These are phyloP conservation scores for Hirtodrosophila confusa DNA, from an alignment of 2,888 invertebrate genomes.

Conservation along the genomic window DNA sequence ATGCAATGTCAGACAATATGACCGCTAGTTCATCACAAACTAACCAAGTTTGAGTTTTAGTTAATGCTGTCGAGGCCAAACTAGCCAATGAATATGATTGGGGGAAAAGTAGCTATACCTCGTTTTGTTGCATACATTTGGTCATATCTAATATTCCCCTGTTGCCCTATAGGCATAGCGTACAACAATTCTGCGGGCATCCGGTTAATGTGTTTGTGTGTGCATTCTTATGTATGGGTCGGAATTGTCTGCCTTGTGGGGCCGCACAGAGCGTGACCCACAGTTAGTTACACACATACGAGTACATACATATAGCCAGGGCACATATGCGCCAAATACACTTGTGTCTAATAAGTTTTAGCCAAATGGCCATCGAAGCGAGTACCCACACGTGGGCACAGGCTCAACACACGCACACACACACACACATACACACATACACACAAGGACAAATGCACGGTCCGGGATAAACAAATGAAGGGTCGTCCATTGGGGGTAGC, in stretches of 20 bases:
- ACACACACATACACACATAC: too few relatives aligned
- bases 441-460: constrained; percentile 8
- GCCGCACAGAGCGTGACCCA: constrained; percentile 30
- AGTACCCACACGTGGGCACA: constrained; percentile 30
- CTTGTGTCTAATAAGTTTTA: constrained; percentile 78
- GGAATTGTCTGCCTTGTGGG: constrained; percentile 13
- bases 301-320: constrained; percentile 7
- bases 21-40: too few relatives aligned
- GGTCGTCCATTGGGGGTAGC: constrained; percentile 54
- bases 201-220: constrained; percentile 38
- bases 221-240: constrained; percentile 16
- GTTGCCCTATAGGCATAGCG: neutral
- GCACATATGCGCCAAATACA: constrained; percentile 71
- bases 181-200: constrained; percentile 33
- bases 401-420: too few relatives aligned
- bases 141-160: neutral
- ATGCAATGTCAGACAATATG: too few relatives aligned
- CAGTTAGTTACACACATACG: constrained; percentile 49
- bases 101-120: neutral
- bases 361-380: constrained; percentile 65
- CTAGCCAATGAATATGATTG: too few relatives aligned
- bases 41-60: too few relatives aligned
- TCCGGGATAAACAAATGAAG: constrained; percentile 71
- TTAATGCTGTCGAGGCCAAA: neutral
- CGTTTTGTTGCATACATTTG: constrained; percentile 3